These are phyloP conservation scores for Aphidoletes aphidimyza DNA, from an alignment of 2,888 invertebrate genomes.

Conservation along the genomic window DNA sequence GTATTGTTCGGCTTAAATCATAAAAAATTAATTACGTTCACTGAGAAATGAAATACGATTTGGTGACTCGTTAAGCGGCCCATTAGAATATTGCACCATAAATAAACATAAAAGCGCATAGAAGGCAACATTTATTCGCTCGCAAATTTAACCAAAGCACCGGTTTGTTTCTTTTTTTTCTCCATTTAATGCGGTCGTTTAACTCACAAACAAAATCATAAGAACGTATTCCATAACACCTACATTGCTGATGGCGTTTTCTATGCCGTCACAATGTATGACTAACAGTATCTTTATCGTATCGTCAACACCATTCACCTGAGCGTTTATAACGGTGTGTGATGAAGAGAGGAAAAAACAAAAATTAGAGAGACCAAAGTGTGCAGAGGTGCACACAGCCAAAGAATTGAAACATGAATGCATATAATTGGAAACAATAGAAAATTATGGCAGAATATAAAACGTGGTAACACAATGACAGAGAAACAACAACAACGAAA, in stretches of 20 bases:
- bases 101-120: not conserved
- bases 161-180: no score
- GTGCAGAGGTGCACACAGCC: not conserved
- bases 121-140: no score
- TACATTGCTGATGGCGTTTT: conserved; percentile 35
- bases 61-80: conserved; percentile 46
- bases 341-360: not conserved
- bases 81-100: conserved; percentile 24
- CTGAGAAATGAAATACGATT: not conserved
- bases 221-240: conserved; percentile 33
- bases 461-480: not conserved
- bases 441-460: not conserved
- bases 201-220: not conserved
- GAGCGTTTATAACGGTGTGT: conserved; percentile 39
- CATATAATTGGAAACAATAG: conserved; percentile 45
- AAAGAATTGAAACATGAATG: not conserved
- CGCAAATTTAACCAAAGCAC: not conserved
- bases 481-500: no score
- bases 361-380: not conserved
- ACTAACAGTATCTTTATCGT: conserved; percentile 51
- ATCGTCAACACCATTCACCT: conserved; percentile 51
- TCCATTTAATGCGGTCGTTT: conserved; percentile 38
- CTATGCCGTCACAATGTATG: conserved; percentile 3
- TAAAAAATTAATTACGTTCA: conserved; percentile 51
- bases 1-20: conserved; percentile 11